Evolutionary conservation across 2,113 vertebrate species (phyloP), one percentile per base, ranked within the genome.

Genomic region (Romanogobio albipinnatus): DNA sequence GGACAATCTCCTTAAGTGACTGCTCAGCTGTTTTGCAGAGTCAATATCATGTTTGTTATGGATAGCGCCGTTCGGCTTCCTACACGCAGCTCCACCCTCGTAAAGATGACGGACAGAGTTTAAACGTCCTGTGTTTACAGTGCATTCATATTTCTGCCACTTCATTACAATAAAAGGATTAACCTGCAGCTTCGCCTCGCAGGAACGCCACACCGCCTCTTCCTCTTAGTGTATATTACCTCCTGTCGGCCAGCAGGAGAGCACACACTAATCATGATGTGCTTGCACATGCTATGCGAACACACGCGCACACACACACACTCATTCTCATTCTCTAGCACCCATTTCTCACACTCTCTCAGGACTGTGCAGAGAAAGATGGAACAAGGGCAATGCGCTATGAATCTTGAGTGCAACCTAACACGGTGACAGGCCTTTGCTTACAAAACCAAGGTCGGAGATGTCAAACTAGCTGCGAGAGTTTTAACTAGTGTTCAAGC

Each of bases 121-220:
- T 92, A 92, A 93, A 90, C 68, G 19, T 89, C 89, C 86, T 78
- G 84, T 86, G 90, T 92, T 89, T 82, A 88, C 87, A 89, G 87
- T 91, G 85, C 89, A 92, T 93, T 87, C 91, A 88, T 88, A 84
- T 85, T 87, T 75, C 83, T 88, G 78, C 90, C 91, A 90, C 91
- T 93, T 95, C 91, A 93, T 95, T 93, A 94, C 91, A 94, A 93
- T 94, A 92, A 94, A 93, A 93, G 93, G 92, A 93, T 94, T 93
- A 93, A 94, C 93, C 92, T 91, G 90, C 87, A 74, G 45, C 64
- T 59, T 85, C 78, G 84, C 85, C 61, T 82, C 74, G 85, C 88
- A 89, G 89, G 82, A 87, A 88, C 75, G 77, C 86, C 91, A 86
- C 88, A 88, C 87, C 85, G 89, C 90, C 89, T 90, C 91, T 87